Evolutionary conservation across 2,113 vertebrate genomes (phyloP).

Genomic region (Phycodurus eques): DNA sequence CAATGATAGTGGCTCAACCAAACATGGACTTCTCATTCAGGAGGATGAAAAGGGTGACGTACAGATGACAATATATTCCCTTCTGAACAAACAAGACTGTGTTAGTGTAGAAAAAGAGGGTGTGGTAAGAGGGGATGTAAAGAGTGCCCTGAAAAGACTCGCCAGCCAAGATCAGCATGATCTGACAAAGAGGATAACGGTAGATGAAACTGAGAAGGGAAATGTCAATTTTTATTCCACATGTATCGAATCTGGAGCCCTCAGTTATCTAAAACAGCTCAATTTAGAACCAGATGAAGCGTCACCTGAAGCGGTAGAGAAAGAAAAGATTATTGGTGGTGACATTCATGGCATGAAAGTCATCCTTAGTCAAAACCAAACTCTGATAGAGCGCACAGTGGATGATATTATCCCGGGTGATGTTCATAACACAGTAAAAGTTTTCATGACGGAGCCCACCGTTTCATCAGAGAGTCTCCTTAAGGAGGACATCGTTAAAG

Average conservation of each 20-base stretch:
- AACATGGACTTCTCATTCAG: slow-evolving; percentile 87
- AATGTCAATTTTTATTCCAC: slow-evolving; percentile 89
- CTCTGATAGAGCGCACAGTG: slow-evolving; percentile 78
- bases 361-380: slow-evolving; percentile 72
- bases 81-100: slow-evolving; percentile 79
- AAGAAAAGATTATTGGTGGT: slow-evolving; percentile 79
- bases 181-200: slow-evolving; percentile 68
- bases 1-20: slow-evolving; percentile 63
- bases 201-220: slow-evolving; percentile 82
- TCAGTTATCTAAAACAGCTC: slow-evolving; percentile 84
- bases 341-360: slow-evolving; percentile 82
- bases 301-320: slow-evolving; percentile 47
- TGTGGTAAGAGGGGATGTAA: slow-evolving; percentile 80
- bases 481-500: slow-evolving; percentile 81
- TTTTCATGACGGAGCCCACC: slow-evolving; percentile 80
- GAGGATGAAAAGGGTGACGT: slow-evolving; percentile 90
- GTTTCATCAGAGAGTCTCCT: slow-evolving; percentile 58
- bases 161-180: slow-evolving; percentile 68
- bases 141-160: slow-evolving; percentile 75
- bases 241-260: slow-evolving; percentile 87
- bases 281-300: slow-evolving; percentile 73
- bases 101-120: slow-evolving; percentile 71
- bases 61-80: slow-evolving; percentile 88
- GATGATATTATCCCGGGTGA: slow-evolving; percentile 85
- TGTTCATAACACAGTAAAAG: slow-evolving; percentile 79